Percentiles rank a stretch among this genome's conserved stretches.
These are phyloP conservation scores for Merops nubicus DNA, from an alignment of 2,113 vertebrate species.

Conservation along the genomic window DNA sequence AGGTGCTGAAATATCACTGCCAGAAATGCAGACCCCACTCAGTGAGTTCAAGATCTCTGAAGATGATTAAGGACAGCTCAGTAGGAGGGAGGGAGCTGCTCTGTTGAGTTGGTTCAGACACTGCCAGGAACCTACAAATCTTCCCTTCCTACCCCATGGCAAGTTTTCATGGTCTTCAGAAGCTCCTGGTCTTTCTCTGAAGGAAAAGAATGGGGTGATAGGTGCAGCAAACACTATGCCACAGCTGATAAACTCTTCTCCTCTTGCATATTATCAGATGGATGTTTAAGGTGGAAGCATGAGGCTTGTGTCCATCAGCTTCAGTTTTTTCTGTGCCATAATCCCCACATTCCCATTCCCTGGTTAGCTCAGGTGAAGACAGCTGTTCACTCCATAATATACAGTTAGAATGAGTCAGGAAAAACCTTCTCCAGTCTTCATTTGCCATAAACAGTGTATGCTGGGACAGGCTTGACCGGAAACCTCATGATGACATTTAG, in stretches of 20 bases:
- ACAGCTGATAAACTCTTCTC: neutral
- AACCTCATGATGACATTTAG: neutral
- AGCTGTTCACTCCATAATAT: neutral
- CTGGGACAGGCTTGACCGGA: neutral
- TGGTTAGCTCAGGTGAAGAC: neutral
- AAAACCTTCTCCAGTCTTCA: neutral
- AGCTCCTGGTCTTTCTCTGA: neutral
- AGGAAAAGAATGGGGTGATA: neutral
- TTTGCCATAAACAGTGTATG: neutral
- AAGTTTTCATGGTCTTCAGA: neutral
- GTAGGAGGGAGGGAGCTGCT: rapidly evolving
- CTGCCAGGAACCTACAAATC: neutral
- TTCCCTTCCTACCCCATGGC: neutral
- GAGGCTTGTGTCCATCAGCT: neutral
- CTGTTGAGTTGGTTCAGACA: neutral
- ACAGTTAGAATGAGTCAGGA: neutral
- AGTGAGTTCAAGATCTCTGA: neutral
- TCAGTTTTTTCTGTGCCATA: neutral
- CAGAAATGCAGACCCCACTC: neutral
- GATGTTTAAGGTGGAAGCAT: neutral
- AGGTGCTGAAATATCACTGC: neutral
- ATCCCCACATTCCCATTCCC: neutral
- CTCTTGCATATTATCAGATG: neutral
- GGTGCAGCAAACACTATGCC: neutral
- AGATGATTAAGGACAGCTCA: neutral